Conservation (phyloP, 2,797 vertebrate genomes). For the Synaphobranchus kaupii region DNA sequence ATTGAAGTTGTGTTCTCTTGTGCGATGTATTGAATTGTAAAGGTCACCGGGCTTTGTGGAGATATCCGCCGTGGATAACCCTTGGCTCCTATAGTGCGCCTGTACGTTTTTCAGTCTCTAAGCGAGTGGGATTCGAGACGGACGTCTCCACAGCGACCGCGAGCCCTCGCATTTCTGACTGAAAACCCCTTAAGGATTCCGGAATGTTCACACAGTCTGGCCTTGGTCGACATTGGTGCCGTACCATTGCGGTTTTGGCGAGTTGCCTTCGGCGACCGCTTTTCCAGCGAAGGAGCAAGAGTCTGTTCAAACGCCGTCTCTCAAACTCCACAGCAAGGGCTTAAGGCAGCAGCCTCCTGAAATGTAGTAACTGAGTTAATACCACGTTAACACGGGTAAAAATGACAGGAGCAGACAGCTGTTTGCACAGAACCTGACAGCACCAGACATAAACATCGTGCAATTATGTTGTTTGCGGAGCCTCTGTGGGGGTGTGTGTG, state of each 20-base stretch:
- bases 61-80: neutral
- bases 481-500: neutral
- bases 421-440: neutral
- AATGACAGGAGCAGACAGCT: neutral
- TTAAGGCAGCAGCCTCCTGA: neutral
- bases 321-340: too few relatives aligned
- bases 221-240: too few relatives aligned
- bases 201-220: neutral
- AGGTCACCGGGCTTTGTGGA: too few relatives aligned
- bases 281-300: neutral
- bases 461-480: neutral
- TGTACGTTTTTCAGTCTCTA: neutral
- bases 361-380: neutral
- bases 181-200: neutral
- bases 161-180: neutral
- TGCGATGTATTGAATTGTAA: too few relatives aligned
- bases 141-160: neutral
- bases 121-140: neutral
- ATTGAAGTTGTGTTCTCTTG: too few relatives aligned
- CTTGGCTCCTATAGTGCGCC: neutral
- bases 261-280: too few relatives aligned
- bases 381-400: neutral
- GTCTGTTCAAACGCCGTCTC: too few relatives aligned
- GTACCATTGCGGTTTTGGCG: too few relatives aligned
- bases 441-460: neutral